phyloP scores from a whole-genome alignment of 2,113 vertebrate genomes.

The Isurus oxyrinchus region DNA sequence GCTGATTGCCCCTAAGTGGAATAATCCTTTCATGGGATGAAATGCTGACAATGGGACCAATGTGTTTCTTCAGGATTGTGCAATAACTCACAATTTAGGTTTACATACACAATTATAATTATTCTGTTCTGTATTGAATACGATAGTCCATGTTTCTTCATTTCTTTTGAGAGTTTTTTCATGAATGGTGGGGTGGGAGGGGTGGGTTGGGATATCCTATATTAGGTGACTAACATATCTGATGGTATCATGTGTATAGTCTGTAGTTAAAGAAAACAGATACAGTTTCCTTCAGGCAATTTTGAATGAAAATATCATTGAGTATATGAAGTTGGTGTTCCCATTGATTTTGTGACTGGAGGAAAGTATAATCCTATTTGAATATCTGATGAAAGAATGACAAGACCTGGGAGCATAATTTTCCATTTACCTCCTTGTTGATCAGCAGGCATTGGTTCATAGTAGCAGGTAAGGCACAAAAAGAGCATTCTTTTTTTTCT shows the following conservation, averaged over 20 bases:
- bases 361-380: background rate
- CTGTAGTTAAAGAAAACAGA: background rate
- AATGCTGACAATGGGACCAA: background rate
- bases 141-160: background rate
- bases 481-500: background rate
- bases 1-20: background rate
- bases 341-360: background rate
- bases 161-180: background rate
- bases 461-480: background rate
- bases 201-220: background rate
- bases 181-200: background rate
- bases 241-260: background rate
- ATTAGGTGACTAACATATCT: too few species aligned
- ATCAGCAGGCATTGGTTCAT: background rate
- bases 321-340: background rate
- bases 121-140: background rate
- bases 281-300: background rate
- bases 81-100: background rate
- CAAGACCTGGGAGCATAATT: background rate
- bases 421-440: background rate
- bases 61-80: background rate
- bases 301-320: background rate
- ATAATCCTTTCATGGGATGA: background rate
- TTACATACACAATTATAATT: background rate
- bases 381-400: background rate